Base-by-base conservation (phyloP, 2,113 vertebrate genomes). In the Mugil cephalus region DNA sequence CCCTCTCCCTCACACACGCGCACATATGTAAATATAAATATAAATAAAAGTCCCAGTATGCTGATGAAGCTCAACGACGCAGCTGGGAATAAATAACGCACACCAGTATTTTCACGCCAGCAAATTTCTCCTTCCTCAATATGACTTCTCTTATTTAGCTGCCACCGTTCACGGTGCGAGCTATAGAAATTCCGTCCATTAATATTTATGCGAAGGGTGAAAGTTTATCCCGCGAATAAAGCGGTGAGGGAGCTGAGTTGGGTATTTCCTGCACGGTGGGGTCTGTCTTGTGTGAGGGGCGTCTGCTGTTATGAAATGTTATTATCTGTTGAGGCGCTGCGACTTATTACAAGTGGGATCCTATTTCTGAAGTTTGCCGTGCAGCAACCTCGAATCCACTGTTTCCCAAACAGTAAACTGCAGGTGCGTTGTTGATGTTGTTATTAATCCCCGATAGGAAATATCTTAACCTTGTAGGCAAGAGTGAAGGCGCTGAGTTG, bases 261-360 rank as follows among this genome's bases (percentile, higher is more conserved):
- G 43, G 58, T 77, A n/a, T 82, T 77, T 67, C 66, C 70, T 80
- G 53, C 67, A 35, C 58, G 68, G n/a, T 18, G 54, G 60, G 46
- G 45, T 15, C 42, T 54, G 73, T 77, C 52, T 60, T 21, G 63
- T 5, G 53, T 39, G 47, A 14, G 53, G 48, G 65, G 52, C 19
- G 15, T 65, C 15, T 36, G 6, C 73, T 75, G 50, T 67, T 61
- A 63, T 69, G 58, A 85, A 75, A 78, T 64, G 56, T 75, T 69
- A 82, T 75, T 69, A 77, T 80, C 54, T 93, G 45, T 74, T 80
- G 91, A 90, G 89, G 89, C 83, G 85, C 89, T 92, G 81, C 93
- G 93, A 93, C 93, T 95, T 94, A 94, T 94, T 96, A 59, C 74
- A 62, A 61, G 50, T 69, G 55, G 43, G 52, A 19, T 65, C 50